phyloP scores from a whole-genome alignment of 2,113 vertebrate genomes.

The Cyanoramphus novaezelandiae region DNA sequence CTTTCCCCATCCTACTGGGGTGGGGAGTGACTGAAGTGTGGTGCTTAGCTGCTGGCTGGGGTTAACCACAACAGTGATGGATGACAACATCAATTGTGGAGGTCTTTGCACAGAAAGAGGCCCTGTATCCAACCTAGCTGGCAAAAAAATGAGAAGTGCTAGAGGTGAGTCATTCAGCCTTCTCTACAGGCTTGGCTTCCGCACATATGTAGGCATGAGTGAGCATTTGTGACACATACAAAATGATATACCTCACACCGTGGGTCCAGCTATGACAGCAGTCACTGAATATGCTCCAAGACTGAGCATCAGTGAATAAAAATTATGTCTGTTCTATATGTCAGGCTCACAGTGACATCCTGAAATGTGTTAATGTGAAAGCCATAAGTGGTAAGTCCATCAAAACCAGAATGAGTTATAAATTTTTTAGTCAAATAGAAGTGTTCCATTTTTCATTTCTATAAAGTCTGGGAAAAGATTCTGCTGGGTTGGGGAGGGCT shows the following conservation, averaged over 20 bases:
- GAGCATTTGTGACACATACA: background rate
- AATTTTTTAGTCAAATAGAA: background rate
- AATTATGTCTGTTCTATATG: background rate
- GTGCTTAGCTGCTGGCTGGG: background rate
- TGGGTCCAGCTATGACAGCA: background rate
- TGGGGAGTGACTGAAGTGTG: background rate
- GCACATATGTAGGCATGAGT: background rate
- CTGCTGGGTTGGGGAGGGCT: background rate
- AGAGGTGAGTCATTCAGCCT: background rate
- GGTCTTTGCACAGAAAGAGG: background rate
- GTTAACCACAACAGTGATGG: background rate
- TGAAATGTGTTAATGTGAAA: constrained; percentile 25
- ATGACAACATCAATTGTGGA: background rate
- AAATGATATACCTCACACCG: background rate
- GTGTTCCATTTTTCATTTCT: background rate
- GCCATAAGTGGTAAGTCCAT: background rate
- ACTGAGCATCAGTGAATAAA: background rate
- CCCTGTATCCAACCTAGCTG: background rate
- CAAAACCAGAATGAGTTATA: background rate
- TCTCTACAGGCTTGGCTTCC: background rate
- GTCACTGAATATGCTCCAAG: background rate
- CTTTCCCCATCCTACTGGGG: background rate
- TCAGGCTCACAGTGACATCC: background rate
- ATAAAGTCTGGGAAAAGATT: background rate
- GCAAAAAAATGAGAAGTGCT: background rate